phyloP scores from a whole-genome alignment of 2,113 vertebrate genomes.

The Pseudois nayaur region DNA sequence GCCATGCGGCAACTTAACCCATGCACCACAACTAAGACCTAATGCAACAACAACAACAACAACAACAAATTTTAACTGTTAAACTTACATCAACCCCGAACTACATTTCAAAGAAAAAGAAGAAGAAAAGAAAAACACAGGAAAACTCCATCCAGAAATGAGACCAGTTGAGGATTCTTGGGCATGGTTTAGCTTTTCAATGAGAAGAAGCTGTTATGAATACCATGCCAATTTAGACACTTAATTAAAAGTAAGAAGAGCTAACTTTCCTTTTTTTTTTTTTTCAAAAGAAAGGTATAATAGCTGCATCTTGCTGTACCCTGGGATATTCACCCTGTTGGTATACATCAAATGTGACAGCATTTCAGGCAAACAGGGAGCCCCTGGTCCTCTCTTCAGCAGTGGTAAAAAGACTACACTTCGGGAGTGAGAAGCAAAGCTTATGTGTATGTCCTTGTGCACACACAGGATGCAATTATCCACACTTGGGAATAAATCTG shows the following conservation, averaged over 20 bases:
- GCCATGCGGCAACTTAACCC: not conserved
- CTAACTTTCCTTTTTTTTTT: not conserved
- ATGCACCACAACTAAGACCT: not conserved
- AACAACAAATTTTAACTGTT: not conserved
- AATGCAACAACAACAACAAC: not conserved
- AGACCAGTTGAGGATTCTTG: not conserved
- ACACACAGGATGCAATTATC: not conserved
- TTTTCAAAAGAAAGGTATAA: not conserved
- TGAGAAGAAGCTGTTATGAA: not conserved
- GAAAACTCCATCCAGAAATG: not conserved
- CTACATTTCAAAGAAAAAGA: not conserved
- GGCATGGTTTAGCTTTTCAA: not conserved
- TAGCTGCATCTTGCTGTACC: not conserved
- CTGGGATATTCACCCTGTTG: not conserved
- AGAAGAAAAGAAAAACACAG: not conserved
- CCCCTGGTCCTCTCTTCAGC: not conserved
- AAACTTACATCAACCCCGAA: not conserved
- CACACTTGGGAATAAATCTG: not conserved
- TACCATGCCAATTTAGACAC: not conserved
- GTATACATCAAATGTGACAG: not conserved
- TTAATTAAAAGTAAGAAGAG: conserved; percentile 1
- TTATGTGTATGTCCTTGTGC: not conserved
- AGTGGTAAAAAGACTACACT: not conserved
- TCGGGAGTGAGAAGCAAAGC: not conserved
- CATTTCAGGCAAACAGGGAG: not conserved